Conservation (phyloP, 2,113 vertebrate genomes). For the Vidua chalybeata region DNA sequence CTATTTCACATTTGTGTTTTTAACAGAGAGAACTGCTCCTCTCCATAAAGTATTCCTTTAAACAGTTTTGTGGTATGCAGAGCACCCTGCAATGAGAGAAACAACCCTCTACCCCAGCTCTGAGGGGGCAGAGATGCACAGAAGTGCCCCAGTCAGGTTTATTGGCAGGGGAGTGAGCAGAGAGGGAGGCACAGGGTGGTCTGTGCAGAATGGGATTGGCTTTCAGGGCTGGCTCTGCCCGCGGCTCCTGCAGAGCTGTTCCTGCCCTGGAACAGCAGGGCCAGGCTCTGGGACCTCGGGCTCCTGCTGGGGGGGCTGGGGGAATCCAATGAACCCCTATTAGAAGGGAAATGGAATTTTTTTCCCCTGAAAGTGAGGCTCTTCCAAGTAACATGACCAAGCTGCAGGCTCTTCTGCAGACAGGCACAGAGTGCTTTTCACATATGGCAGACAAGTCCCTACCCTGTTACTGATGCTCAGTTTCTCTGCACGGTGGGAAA, state of each 20-base stretch:
- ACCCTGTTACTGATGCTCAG: not conserved
- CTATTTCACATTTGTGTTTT: not conserved
- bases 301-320: not conserved
- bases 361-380: not conserved
- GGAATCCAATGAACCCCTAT: not conserved
- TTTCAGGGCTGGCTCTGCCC: not conserved
- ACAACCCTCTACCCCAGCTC: not conserved
- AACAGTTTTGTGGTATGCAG: not conserved
- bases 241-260: not conserved
- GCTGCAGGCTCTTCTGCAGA: not conserved
- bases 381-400: not conserved
- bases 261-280: not conserved
- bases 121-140: not conserved
- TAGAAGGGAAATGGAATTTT: not conserved
- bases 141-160: not conserved
- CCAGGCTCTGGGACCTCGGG: not conserved
- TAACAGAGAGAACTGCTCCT: not conserved
- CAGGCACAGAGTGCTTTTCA: not conserved
- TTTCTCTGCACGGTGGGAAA: not conserved
- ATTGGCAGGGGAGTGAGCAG: not conserved
- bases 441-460: not conserved
- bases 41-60: not conserved
- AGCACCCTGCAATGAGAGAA: not conserved
- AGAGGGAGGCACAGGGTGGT: not conserved
- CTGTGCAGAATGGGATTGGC: not conserved